A percentile compares a stretch with the other conserved stretches of the same genome.
These are phyloP conservation scores for Sarcophilus harrisii DNA, from an alignment of 2,797 vertebrate species.

Conservation along the genomic window DNA sequence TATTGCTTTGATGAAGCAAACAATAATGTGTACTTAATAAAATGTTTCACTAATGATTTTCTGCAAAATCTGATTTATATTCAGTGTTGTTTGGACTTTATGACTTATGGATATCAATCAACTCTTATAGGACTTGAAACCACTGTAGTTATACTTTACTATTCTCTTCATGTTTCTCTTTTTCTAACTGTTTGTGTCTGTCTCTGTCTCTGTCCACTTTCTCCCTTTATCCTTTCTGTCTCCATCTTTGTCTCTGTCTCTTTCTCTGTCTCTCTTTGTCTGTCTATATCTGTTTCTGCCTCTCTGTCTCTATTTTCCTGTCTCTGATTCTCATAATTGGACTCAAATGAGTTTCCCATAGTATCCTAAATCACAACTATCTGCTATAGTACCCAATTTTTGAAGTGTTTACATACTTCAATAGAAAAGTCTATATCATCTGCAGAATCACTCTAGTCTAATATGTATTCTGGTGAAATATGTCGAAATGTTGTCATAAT, in stretches of 20 bases:
- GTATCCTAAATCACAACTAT: not conserved
- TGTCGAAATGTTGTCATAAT: not conserved
- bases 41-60: not conserved
- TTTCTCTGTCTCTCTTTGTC: not conserved
- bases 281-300: not conserved
- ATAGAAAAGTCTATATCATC: not conserved
- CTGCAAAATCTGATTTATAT: not conserved
- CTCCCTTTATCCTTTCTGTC: too few species aligned
- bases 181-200: not conserved
- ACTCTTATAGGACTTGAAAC: not conserved
- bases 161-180: accelerated
- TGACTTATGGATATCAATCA: not conserved
- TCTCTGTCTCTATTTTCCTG: not conserved
- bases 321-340: not conserved
- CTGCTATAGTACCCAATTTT: not conserved
- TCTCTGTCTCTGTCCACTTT: not conserved
- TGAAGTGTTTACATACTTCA: not conserved
- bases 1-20: not conserved
- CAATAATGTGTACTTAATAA: not conserved
- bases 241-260: not conserved
- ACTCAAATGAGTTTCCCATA: not conserved
- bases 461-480: not conserved
- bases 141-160: not conserved
- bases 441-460: not conserved
- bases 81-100: accelerated